Percentiles rank a stretch among this genome's conserved stretches.
Conservation (phyloP, 2,113 vertebrate species). For the Heterotis niloticus region DNA sequence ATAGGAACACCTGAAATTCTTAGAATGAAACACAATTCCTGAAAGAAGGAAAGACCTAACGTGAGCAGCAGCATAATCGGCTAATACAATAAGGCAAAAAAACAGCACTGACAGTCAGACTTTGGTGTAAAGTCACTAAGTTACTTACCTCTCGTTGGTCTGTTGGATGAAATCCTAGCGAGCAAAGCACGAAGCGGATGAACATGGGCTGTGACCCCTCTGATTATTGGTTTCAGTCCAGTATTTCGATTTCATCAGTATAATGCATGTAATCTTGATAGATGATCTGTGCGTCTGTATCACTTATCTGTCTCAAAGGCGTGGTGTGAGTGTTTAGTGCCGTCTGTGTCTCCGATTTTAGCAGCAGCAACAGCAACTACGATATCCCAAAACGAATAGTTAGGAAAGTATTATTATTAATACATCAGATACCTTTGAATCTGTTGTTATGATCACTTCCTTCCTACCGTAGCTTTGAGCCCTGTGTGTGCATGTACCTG, state of each 20-base stretch:
- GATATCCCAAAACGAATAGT: background rate
- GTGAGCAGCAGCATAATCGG: too few relatives aligned
- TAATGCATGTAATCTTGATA: background rate
- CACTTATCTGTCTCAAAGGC: background rate
- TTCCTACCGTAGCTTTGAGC: background rate
- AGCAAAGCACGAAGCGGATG: background rate
- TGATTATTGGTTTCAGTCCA: background rate
- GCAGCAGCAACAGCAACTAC: background rate
- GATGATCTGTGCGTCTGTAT: slow-evolving; percentile 7
- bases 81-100: too few relatives aligned
- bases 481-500: background rate
- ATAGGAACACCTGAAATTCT: too few relatives aligned
- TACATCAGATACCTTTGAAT: too few relatives aligned
- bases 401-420: background rate
- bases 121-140: background rate
- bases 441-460: background rate
- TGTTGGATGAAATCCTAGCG: background rate
- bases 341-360: background rate
- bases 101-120: too few relatives aligned
- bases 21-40: too few relatives aligned
- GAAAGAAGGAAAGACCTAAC: too few relatives aligned
- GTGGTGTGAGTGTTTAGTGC: background rate
- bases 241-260: background rate
- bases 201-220: too few relatives aligned
- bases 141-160: background rate